Conservation (phyloP, 35 echinoderm and acorn worm species). For the Stichopus chloronotus region DNA sequence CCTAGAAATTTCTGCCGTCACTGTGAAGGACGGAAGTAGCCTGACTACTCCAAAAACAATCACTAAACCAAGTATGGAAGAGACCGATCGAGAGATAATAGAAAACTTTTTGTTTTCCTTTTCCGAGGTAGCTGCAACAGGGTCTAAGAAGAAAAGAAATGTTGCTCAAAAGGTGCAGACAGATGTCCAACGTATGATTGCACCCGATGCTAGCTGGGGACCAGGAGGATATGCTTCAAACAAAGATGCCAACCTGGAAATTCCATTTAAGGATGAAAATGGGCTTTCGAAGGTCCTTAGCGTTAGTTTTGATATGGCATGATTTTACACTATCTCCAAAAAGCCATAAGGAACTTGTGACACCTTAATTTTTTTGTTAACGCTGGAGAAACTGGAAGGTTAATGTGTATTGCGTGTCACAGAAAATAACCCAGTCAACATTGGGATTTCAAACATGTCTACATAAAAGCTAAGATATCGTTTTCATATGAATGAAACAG, state of each 20-base stretch:
- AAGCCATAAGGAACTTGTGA: background rate
- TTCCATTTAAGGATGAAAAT: conserved; percentile 31
- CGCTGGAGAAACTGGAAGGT: background rate
- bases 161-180: conserved; percentile 21
- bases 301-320: conserved; percentile 7
- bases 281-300: background rate
- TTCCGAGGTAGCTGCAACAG: background rate
- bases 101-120: conserved; percentile 56
- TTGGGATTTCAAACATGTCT: no score
- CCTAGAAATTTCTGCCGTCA: background rate
- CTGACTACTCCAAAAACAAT: conserved; percentile 23
- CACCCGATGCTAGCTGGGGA: conserved; percentile 23
- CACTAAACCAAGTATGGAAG: background rate
- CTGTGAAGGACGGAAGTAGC: background rate
- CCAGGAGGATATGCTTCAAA: background rate
- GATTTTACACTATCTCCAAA: background rate
- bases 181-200: conserved; percentile 16
- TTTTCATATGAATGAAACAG: no score
- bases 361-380: background rate
- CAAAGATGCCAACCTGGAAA: conserved; percentile 1
- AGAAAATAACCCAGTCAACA: no score
- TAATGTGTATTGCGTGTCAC: no score
- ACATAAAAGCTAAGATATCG: no score
- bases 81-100: background rate
- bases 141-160: conserved; percentile 40